Base-by-base conservation (phyloP, 1,140 invertebrate genomes). In the Sinonovacula constricta region DNA sequence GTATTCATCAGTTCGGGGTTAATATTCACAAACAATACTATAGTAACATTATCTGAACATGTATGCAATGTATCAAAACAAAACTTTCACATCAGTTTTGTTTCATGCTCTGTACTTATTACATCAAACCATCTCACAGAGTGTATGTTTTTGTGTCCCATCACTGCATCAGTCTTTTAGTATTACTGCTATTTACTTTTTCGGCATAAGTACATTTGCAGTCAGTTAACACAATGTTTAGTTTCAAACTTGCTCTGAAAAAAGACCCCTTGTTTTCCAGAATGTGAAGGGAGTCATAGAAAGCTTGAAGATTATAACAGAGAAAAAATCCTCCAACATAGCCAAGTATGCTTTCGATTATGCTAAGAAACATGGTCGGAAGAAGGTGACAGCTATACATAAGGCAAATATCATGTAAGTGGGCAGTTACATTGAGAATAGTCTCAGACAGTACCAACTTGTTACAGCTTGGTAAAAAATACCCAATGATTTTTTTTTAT, bases 311-410 rank as follows among this genome's bases (percentile, higher is more conserved):
- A 99, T 99, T 86, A 96, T 99, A 33, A 99, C 98, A 7, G 94
- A 94, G 14, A 92, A 93, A 24, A 99, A 99, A 86, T 98, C 97
- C 7, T 94, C 95, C 88, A 94, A 97, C 79, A 99, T 99, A 88
- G 98, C 98, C 0, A 99, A 98, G 91, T 99, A 99, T 92, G 99
- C 98, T 0, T 99, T 99, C 92, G 98, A 99, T 91, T 99, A 98
- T 92, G 98, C 99, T 0, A 95, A 96, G 0, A 97, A 97, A 90
- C 95, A 98, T 91, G 95, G 96, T 79, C 93, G 98, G 31, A 92
- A 92, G 83, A 99, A 99, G 92, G 91, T 93, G 10, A 92, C 91
- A 57, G 89, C 89, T 18, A 97, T 99, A 26, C 98, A 99, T 91
- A 99, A 99, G 91, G 98, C 98, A 1, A 99, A 99, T 88, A 99